Evolutionary conservation across 2,113 vertebrate genomes (phyloP), one percentile per base, ranked within the genome.

Genomic region (Gavialis gangeticus): DNA sequence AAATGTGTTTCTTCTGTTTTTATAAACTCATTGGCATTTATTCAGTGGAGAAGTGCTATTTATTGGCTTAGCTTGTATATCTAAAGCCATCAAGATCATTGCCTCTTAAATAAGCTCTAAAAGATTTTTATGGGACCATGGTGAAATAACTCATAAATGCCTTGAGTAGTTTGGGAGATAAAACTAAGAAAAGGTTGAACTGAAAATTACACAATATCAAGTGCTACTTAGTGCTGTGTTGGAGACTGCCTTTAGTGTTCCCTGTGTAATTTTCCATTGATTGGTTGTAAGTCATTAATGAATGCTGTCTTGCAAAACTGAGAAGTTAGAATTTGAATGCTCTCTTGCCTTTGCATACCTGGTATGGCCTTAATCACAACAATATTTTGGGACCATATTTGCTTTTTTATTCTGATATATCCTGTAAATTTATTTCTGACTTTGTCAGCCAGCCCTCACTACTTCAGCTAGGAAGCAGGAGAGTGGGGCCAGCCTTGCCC

Each of bases 11-110:
- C 60, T 92, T 81, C 76, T 89, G 17, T 80, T 90, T 91, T 80
- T 84, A 87, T 87, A 94, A 93, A 63, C 62, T 87, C 83, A 30
- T 62, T 76, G 76, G 83, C 84, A 58, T 94, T 95, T 96, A 71
- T 84, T 60, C 15, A 80, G 55, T 73, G 85, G 79, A 84, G 30
- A 91, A 77, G 94, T 90, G 66, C 37, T 94, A 57, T 34, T 94
- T 58, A 46, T 69, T 92, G 62, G 12, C 84, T 94, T 92, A 28
- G 55, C 83, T 93, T 84, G 18, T 75, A 90, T 91, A 16, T 87
- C 59, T 90, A 60, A 46, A 19, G 57, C 87, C 75, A 83, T 93
- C 88, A 66, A 82, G 55, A 78, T 46, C 46, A 46, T 0, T 80
- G 71, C 37, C 66, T 87, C 84, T 95, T 77, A 92, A 96, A 81